Conservation (phyloP, 2,888 invertebrate genomes). For the Iselma pallidipennis region DNA sequence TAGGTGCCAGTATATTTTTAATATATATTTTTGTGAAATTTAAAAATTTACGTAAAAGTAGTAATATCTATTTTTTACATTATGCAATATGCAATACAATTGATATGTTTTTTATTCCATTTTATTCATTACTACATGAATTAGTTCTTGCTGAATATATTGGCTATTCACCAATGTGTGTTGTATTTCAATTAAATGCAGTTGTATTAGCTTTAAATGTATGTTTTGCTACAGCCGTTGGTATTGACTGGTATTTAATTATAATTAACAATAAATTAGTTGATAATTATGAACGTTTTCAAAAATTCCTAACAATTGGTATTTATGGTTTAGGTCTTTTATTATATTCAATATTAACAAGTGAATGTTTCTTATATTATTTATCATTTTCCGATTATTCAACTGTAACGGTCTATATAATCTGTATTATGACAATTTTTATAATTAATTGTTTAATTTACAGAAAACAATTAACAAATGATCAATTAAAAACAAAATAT, state of each 20-base stretch:
- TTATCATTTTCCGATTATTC: not conserved
- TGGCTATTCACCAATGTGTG: not conserved
- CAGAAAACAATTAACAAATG: not conserved
- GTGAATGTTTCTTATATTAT: not conserved
- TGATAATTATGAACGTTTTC: not conserved
- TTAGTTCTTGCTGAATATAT: not conserved
- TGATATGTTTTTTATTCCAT: not conserved
- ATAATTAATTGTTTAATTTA: not conserved
- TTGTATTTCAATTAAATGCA: not conserved
- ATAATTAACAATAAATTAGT: not conserved
- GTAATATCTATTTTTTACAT: conserved; percentile 1
- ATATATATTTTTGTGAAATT: conserved; percentile 25
- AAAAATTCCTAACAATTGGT: not conserved
- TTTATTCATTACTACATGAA: not conserved
- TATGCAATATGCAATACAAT: not conserved
- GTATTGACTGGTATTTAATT: conserved; percentile 1
- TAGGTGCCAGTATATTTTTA: conserved; percentile 17
- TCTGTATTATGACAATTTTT: not conserved
- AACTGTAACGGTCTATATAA: not conserved
- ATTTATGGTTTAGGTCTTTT: not conserved
- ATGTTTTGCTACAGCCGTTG: not conserved
- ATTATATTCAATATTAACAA: not conserved
- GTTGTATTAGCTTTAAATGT: not conserved
- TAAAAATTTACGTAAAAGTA: conserved; percentile 18
- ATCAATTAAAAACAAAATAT: conserved; percentile 5